These are phyloP conservation scores for Plectrocnemia conspersa DNA, from an alignment of 1,140 invertebrate species.

Conservation along the genomic window DNA sequence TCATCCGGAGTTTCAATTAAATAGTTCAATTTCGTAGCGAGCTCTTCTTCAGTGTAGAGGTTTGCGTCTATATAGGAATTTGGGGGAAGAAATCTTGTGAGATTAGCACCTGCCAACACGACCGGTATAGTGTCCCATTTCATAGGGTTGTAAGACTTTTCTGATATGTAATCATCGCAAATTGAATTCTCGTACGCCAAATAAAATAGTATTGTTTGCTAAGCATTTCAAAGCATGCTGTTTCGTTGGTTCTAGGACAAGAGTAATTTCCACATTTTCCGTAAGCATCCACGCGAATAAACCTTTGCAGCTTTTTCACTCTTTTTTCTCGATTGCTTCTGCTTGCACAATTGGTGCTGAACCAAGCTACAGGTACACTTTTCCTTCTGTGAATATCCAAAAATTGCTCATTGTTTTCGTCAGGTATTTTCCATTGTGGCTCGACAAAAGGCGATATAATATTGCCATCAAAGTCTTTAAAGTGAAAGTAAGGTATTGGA, in stretches of 20 bases:
- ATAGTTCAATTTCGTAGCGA: background rate
- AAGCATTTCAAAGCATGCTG: slow-evolving; percentile 43
- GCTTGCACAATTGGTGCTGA: slow-evolving; percentile 58
- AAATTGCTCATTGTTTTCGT: slow-evolving; percentile 12
- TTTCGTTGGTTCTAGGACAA: slow-evolving; percentile 38
- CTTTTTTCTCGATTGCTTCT: slow-evolving; percentile 51
- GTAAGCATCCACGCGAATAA: slow-evolving; percentile 61
- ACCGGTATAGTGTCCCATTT: slow-evolving; percentile 51
- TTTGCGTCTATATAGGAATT: slow-evolving; percentile 58
- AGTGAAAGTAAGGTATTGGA: slow-evolving; percentile 54
- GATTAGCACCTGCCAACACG: slow-evolving; percentile 55
- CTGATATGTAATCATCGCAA: slow-evolving; percentile 56
- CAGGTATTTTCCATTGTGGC: slow-evolving; percentile 23
- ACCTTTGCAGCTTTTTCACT: slow-evolving; percentile 51
- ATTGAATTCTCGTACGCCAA: slow-evolving; percentile 59
- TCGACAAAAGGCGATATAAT: slow-evolving; percentile 34
- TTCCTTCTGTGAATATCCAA: slow-evolving; percentile 7
- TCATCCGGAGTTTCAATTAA: background rate
- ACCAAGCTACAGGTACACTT: slow-evolving; percentile 53
- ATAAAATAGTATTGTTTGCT: slow-evolving; percentile 56
- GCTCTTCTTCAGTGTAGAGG: slow-evolving; percentile 42
- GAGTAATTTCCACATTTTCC: slow-evolving; percentile 53
- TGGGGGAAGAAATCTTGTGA: slow-evolving; percentile 47
- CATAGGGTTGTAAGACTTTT: slow-evolving; percentile 52
- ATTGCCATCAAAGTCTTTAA: slow-evolving; percentile 37